phyloP scores from a whole-genome alignment of 2,113 vertebrate genomes.

The Chitala chitala region DNA sequence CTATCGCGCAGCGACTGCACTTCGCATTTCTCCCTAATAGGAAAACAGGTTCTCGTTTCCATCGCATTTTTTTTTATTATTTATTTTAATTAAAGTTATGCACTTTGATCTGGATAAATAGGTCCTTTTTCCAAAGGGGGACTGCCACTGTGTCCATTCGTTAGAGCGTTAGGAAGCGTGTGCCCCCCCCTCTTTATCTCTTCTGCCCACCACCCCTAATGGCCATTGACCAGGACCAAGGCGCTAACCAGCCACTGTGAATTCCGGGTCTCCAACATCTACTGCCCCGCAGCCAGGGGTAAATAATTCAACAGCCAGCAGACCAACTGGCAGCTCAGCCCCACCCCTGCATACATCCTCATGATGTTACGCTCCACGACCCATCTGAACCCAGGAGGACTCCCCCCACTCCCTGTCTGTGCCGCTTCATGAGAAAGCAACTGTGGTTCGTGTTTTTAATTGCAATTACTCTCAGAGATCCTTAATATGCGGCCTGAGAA shows the following conservation, averaged over 20 bases:
- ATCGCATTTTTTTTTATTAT: slow-evolving; percentile 50
- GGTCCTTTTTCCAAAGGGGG: slow-evolving; percentile 30
- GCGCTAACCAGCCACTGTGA: slow-evolving; percentile 51
- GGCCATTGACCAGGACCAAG: slow-evolving; percentile 48
- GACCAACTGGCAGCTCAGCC: slow-evolving; percentile 53
- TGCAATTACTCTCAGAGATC: slow-evolving; percentile 33
- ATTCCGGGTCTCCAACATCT: slow-evolving; percentile 51
- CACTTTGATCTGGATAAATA: slow-evolving; percentile 60
- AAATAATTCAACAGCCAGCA: slow-evolving; percentile 66
- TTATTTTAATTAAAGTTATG: slow-evolving; percentile 67
- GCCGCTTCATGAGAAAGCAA: neutral
- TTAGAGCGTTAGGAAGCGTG: slow-evolving; percentile 29
- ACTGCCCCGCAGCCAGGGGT: slow-evolving; percentile 53
- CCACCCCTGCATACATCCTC: neutral
- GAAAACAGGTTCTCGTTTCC: slow-evolving; percentile 64
- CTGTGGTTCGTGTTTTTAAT: slow-evolving; percentile 10
- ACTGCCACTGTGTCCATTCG: neutral
- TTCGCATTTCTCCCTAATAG: slow-evolving; percentile 77
- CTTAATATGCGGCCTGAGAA: slow-evolving; percentile 57
- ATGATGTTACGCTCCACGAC: slow-evolving; percentile 2
- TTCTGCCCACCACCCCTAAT: slow-evolving; percentile 43
- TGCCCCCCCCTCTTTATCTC: slow-evolving; percentile 33
- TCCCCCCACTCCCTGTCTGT: neutral
- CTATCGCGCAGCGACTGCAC: slow-evolving; percentile 61
- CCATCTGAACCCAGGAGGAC: neutral